Conservation (phyloP, 1,140 invertebrate genomes). For the Drosophila busckii region DNA sequence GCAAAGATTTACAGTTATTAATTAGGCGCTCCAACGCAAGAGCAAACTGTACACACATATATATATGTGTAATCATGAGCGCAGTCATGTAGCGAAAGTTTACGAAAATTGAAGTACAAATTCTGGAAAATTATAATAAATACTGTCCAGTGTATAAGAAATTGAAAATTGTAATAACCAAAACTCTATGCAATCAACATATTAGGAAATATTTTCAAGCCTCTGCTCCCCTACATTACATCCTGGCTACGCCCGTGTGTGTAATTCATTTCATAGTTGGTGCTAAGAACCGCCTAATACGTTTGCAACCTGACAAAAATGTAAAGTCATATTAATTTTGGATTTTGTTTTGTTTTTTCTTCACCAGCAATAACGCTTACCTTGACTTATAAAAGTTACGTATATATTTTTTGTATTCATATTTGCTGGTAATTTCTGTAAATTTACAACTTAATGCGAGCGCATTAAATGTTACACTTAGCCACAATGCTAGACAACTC, state of each 20-base stretch:
- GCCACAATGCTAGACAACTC: neutral
- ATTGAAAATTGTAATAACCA: too few species aligned
- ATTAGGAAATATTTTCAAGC: too few species aligned
- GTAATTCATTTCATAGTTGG: too few species aligned
- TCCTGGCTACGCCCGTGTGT: too few species aligned
- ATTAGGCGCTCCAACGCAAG: constrained; percentile 19
- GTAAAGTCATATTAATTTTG: constrained; percentile 67
- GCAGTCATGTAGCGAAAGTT: too few species aligned
- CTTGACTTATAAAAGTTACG: constrained; percentile 66
- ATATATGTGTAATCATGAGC: constrained; percentile 24
- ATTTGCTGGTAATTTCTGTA: constrained; percentile 8
- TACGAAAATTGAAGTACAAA: too few species aligned
- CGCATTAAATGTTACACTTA: constrained; percentile 16
- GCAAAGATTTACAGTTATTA: constrained; percentile 52
- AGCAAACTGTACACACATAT: neutral
- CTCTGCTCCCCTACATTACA: too few species aligned
- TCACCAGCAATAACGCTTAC: constrained; percentile 51
- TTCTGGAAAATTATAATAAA: too few species aligned
- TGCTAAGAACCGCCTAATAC: constrained; percentile 51
- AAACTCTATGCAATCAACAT: too few species aligned
- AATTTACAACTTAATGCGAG: constrained; percentile 9
- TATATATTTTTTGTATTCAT: constrained; percentile 19
- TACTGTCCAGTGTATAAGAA: too few species aligned
- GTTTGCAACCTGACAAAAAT: constrained; percentile 40
- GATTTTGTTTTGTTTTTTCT: constrained; percentile 37